Evolutionary conservation across 2,888 invertebrate genomes (phyloP), one percentile per base, ranked within the genome.

Genomic region (Microchrysa polita): DNA sequence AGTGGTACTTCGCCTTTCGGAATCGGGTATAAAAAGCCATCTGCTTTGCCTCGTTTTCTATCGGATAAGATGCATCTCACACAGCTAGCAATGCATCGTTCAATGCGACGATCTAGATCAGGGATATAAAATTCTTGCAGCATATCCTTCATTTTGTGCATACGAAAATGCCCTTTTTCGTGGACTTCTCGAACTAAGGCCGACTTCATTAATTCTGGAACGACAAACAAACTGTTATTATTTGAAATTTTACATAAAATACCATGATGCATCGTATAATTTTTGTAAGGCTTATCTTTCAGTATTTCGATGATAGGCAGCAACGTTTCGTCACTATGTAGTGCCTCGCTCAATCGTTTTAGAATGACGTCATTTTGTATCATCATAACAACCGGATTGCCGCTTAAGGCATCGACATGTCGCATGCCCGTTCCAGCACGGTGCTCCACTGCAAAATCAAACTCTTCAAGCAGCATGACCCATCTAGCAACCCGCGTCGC

Each of bases 301-400:
- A n/a, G n/a, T n/a, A n/a, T n/a, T n/a, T n/a, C n/a, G n/a, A n/a
- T n/a, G n/a, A n/a, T n/a, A n/a, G n/a, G n/a, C n/a, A n/a, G n/a
- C n/a, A n/a, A n/a, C n/a, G n/a, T n/a, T n/a, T n/a, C n/a, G n/a
- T n/a, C n/a, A n/a, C n/a, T n/a, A n/a, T n/a, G n/a, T n/a, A n/a
- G n/a, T n/a, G n/a, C n/a, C n/a, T 34, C 27, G 27, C 7, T 7
- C 27, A n/a, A n/a, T 7, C 27, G 27, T 34, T 34, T 34, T 34
- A 52, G 16, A 52, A 52, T n/a, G n/a, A n/a, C 52, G 2, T 12
- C 52, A 52, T 52, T 52, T 52, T 12, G 52, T 52, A 52, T 52
- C 2, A 52, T 52, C 52, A 52, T 52, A 4, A 52, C 16, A 16
- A 44, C 53, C 5, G 52, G 52, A 52, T 52, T 5, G 2, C 52